Evolutionary conservation across 2,113 vertebrate species (phyloP).

Genomic region (Tor tambroides): DNA sequence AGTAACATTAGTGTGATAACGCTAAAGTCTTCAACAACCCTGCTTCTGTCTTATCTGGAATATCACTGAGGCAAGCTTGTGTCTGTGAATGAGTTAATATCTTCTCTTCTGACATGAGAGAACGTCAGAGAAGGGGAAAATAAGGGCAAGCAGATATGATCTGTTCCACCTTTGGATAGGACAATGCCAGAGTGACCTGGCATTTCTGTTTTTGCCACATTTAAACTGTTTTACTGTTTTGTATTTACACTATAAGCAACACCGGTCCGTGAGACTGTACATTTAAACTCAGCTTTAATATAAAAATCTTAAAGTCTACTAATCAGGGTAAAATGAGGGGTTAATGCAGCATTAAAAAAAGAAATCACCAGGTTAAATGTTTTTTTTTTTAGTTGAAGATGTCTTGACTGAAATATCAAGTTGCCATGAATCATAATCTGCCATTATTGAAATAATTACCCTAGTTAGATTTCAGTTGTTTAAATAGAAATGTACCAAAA

Average conservation of each 20-base stretch:
- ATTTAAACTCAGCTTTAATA: not conserved
- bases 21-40: not conserved
- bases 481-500: no score
- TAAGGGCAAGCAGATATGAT: slow-evolving; percentile 5
- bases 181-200: not conserved
- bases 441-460: not conserved
- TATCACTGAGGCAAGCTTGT: slow-evolving; percentile 5
- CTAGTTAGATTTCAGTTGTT: not conserved
- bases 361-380: no score
- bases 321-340: not conserved
- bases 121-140: not conserved
- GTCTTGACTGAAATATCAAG: not conserved
- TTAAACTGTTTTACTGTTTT: not conserved
- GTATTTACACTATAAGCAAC: not conserved
- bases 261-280: not conserved
- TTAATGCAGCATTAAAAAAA: no score
- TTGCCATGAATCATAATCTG: not conserved
- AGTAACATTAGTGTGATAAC: slow-evolving; percentile 9
- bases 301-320: not conserved
- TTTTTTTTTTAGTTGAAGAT: not conserved
- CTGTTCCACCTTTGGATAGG: not conserved
- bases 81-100: not conserved
- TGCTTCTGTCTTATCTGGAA: slow-evolving; percentile 27
- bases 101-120: slow-evolving; percentile 2
- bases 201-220: not conserved